Conservation (phyloP, 1,140 invertebrate genomes). For the Drosophila sturtevanti region DNA sequence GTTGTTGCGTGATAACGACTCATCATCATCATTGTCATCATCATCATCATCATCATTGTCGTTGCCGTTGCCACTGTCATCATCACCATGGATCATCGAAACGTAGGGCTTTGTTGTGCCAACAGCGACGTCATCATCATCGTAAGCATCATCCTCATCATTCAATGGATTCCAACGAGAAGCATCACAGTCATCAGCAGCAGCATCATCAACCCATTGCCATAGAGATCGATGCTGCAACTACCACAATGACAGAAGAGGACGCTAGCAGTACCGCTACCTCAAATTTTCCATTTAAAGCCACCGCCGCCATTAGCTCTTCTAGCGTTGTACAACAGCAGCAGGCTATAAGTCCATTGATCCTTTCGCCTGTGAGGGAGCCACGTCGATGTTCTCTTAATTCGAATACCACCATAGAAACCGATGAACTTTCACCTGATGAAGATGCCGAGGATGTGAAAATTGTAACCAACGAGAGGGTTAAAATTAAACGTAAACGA, state of each 20-base stretch:
- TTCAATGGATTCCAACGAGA: constrained; percentile 75
- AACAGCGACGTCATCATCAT: constrained; percentile 17
- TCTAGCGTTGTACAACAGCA: constrained; percentile 48
- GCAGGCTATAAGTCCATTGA: constrained; percentile 62
- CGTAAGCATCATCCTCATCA: constrained; percentile 53
- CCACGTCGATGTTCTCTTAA: constrained; percentile 64
- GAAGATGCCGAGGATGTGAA: constrained; percentile 25
- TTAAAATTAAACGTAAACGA: constrained; percentile 68
- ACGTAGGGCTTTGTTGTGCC: constrained; percentile 35
- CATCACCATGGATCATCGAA: constrained; percentile 39
- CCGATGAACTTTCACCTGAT: constrained; percentile 71
- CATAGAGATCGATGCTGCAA: constrained; percentile 79
- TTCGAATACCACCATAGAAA: constrained; percentile 76
- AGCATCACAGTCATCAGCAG: constrained; percentile 32
- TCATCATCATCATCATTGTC: constrained; percentile 29
- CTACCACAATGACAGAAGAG: constrained; percentile 52
- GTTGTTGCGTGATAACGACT: constrained; percentile 63
- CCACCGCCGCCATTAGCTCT: not conserved
- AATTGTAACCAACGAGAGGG: constrained; percentile 63
- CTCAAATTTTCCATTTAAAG: constrained; percentile 70
- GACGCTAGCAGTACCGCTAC: constrained; percentile 73
- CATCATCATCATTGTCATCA: constrained; percentile 64
- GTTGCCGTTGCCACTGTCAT: not conserved
- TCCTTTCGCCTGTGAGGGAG: constrained; percentile 56
- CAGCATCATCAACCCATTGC: constrained; percentile 63